phyloP scores from a whole-genome alignment of 2,113 vertebrate genomes.

The Triplophysa dalaica region DNA sequence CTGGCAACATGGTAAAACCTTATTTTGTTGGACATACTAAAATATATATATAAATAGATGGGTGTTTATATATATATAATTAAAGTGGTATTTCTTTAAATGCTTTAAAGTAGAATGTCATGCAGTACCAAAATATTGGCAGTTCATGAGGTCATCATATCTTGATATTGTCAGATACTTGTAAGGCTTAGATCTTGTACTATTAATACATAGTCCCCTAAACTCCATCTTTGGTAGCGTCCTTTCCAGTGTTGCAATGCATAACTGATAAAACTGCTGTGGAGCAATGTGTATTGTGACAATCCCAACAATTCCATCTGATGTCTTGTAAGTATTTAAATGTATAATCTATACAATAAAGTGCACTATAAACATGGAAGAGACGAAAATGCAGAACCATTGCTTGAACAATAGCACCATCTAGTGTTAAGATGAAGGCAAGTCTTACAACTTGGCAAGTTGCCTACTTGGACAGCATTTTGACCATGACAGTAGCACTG shows the following conservation, averaged over 20 bases:
- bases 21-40: background rate
- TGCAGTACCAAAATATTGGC: background rate
- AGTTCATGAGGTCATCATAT: background rate
- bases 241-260: no score
- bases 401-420: conserved; percentile 24
- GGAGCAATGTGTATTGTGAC: no score
- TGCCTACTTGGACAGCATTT: background rate
- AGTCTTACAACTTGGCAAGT: background rate
- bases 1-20: background rate
- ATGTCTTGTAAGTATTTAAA: no score
- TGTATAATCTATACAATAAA: no score
- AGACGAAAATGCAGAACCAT: background rate
- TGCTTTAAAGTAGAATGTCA: background rate
- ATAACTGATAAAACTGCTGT: no score
- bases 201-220: no score
- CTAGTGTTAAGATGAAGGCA: conserved; percentile 14
- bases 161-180: background rate
- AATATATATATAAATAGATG: no score
- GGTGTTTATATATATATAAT: no score
- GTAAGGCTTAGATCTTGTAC: background rate
- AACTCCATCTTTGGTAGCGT: no score
- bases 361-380: background rate
- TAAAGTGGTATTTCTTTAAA: no score
- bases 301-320: no score
- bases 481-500: background rate